Conservation (phyloP, 2,113 vertebrate species). For the Sarotherodon lohbergeri region DNA sequence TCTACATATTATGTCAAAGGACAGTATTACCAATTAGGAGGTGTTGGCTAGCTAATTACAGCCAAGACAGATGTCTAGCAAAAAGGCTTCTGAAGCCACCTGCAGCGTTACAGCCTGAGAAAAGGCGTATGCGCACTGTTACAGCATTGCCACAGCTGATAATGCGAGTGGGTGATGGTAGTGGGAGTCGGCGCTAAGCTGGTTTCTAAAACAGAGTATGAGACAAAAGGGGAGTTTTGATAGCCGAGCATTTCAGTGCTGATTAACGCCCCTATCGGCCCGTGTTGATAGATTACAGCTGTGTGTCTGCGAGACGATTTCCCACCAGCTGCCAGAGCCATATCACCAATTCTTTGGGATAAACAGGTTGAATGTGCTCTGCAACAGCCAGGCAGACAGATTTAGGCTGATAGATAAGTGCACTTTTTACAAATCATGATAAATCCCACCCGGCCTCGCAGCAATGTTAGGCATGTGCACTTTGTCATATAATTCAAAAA, state of each 20-base stretch:
- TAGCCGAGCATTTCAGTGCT: not conserved
- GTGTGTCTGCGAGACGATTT: not conserved
- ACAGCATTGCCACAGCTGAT: not conserved
- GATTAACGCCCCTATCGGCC: not conserved
- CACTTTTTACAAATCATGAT: not conserved
- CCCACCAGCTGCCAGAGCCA: not conserved
- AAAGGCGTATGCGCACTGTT: not conserved
- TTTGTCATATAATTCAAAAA: not conserved
- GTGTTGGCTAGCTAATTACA: not conserved
- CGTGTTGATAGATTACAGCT: not conserved
- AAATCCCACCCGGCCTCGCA: not conserved
- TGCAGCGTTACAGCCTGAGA: not conserved
- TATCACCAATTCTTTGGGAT: not conserved
- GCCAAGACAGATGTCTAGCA: not conserved
- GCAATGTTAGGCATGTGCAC: conserved; percentile 17
- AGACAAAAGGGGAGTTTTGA: not conserved
- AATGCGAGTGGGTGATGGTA: not conserved
- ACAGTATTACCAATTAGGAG: not conserved
- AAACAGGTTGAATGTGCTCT: not conserved
- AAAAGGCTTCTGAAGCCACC: not conserved
- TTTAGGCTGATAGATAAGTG: not conserved
- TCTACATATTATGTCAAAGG: not conserved
- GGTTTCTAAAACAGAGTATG: not conserved
- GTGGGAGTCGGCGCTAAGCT: not conserved
- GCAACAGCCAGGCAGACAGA: not conserved